phyloP scores from a whole-genome alignment of 2,797 vertebrate genomes.

The Xenopus petersii region DNA sequence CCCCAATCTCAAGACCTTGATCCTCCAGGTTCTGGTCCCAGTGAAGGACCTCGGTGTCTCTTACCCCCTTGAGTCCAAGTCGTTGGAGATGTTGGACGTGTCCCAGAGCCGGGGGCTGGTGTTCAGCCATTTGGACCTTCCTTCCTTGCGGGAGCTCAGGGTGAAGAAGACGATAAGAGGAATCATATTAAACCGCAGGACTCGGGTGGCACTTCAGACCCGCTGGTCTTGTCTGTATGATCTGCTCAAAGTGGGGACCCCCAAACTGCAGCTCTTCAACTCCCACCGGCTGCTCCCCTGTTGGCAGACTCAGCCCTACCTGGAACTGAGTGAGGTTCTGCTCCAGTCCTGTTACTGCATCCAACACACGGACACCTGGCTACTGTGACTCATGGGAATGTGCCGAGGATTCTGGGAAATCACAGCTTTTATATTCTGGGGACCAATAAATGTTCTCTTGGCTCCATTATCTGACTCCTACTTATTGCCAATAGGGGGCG shows the following conservation, averaged over 20 bases:
- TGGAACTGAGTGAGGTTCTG: constrained; percentile 72
- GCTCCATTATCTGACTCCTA: too few relatives aligned
- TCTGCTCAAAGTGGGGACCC: constrained; percentile 73
- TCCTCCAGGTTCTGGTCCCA: constrained; percentile 76
- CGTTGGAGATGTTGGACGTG: constrained; percentile 58
- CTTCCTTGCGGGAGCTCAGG: constrained; percentile 70
- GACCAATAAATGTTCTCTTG: too few relatives aligned
- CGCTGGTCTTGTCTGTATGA: constrained; percentile 78
- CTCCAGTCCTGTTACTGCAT: constrained; percentile 79
- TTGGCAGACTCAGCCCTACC: constrained; percentile 70
- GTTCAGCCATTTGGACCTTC: constrained; percentile 73
- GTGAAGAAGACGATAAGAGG: constrained; percentile 79
- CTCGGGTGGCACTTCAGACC: constrained; percentile 74
- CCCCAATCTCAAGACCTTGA: constrained; percentile 74
- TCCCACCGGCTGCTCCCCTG: constrained; percentile 72
- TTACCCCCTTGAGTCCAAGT: constrained; percentile 72
- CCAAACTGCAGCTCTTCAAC: constrained; percentile 75
- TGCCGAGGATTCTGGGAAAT: too few relatives aligned
- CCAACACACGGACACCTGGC: constrained; percentile 79
- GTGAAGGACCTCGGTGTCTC: constrained; percentile 77
- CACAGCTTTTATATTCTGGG: too few relatives aligned
- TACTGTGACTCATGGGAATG: constrained; percentile 44
- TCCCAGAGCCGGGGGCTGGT: constrained; percentile 77
- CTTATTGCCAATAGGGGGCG: too few relatives aligned
- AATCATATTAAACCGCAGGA: constrained; percentile 75